phyloP scores from a whole-genome alignment of 2,888 invertebrate genomes.

The Troilus luridus region DNA sequence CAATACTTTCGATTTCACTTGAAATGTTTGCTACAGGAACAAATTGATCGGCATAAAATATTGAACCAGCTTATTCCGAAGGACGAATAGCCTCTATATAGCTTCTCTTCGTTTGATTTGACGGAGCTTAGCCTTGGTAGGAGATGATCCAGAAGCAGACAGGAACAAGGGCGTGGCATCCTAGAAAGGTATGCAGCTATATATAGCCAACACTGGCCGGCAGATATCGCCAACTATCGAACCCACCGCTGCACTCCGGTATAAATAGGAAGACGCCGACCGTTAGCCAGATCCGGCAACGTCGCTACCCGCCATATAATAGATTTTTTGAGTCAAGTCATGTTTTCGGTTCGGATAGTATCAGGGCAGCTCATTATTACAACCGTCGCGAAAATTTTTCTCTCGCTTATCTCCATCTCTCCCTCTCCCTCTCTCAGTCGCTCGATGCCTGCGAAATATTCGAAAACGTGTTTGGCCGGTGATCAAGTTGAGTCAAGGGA shows the following conservation, averaged over 20 bases:
- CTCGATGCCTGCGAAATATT: constrained; percentile 23
- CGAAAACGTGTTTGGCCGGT: constrained; percentile 1
- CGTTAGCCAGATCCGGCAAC: constrained; percentile 52
- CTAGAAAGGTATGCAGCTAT: constrained; percentile 25
- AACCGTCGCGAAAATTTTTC: constrained; percentile 11
- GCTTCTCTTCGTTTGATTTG: neutral
- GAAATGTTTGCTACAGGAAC: no score
- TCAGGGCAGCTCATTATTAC: constrained; percentile 33
- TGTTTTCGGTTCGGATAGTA: constrained; percentile 49
- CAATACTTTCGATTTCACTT: no score
- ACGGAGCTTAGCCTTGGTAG: neutral
- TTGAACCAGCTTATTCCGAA: no score
- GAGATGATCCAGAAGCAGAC: neutral
- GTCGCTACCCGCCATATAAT: constrained; percentile 42
- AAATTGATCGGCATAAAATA: no score
- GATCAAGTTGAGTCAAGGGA: neutral
- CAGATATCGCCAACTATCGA: constrained; percentile 41
- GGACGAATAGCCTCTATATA: no score
- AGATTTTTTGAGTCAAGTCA: constrained; percentile 51
- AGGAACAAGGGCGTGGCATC: neutral
- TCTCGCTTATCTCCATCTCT: constrained; percentile 55
- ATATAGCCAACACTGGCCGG: constrained; percentile 25
- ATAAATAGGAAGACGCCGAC: constrained; percentile 50
- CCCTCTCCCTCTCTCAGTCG: constrained; percentile 63
- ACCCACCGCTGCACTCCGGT: constrained; percentile 36